phyloP scores from a whole-genome alignment of 2,797 vertebrate genomes.

The Neoniphon sammara region DNA sequence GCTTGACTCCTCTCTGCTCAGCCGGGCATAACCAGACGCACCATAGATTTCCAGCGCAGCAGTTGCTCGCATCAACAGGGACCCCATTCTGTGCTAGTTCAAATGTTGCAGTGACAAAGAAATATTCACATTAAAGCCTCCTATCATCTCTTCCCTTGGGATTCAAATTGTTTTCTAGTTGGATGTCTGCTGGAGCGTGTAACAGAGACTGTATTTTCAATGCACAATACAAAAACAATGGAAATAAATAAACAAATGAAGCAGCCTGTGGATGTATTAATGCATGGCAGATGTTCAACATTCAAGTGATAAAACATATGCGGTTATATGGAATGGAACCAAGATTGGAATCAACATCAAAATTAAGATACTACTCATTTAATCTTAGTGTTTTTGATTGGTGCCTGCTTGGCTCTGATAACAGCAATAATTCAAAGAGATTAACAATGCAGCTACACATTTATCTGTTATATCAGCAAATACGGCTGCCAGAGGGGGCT shows the following conservation, averaged over 20 bases:
- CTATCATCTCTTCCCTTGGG: constrained; percentile 56
- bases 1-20: constrained; percentile 65
- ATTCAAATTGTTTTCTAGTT: constrained; percentile 63
- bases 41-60: constrained; percentile 42
- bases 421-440: constrained; percentile 51
- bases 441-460: constrained; percentile 52
- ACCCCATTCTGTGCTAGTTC: constrained; percentile 41
- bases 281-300: constrained; percentile 71
- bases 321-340: constrained; percentile 57
- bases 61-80: constrained; percentile 59
- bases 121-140: constrained; percentile 74
- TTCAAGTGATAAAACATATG: constrained; percentile 44
- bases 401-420: constrained; percentile 66
- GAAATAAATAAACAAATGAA: constrained; percentile 64
- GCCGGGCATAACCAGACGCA: constrained; percentile 63
- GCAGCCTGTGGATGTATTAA: constrained; percentile 71
- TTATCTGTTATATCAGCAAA: constrained; percentile 53
- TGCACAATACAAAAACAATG: constrained; percentile 26
- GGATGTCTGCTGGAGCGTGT: constrained; percentile 62
- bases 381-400: constrained; percentile 49
- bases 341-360: constrained; percentile 63
- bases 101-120: constrained; percentile 58
- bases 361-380: constrained; percentile 47
- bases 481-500: constrained; percentile 40
- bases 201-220: constrained; percentile 37